Evolutionary conservation across 2,113 vertebrate species (phyloP).

Genomic region (Vombatus ursinus): DNA sequence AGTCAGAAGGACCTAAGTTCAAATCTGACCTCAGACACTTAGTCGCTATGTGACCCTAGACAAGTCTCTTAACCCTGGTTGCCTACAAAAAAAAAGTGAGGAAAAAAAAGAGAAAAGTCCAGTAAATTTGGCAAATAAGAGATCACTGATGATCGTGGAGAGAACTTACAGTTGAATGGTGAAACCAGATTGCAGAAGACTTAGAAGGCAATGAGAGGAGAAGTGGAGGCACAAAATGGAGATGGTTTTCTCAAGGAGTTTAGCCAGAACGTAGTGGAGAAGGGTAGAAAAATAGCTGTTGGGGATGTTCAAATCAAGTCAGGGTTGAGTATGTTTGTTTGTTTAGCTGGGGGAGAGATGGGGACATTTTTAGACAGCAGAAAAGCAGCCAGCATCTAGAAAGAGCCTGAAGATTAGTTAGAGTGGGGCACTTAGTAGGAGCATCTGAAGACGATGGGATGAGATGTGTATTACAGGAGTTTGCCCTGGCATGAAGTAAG

Average conservation of each 20-base stretch:
- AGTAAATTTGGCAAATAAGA: background rate
- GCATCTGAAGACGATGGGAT: background rate
- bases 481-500: background rate
- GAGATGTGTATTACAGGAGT: background rate
- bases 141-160: background rate
- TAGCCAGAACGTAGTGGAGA: background rate
- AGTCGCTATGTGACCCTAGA: too few species aligned
- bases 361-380: background rate
- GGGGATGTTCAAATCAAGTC: background rate
- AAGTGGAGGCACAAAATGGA: background rate
- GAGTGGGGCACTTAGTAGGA: background rate
- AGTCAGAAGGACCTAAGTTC: too few species aligned
- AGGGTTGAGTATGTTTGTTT: background rate
- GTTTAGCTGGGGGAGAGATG: background rate
- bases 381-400: background rate
- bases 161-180: background rate
- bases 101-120: background rate
- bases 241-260: background rate
- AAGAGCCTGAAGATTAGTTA: background rate
- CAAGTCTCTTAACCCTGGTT: too few species aligned
- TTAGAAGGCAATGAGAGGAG: background rate
- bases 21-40: too few species aligned
- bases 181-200: background rate
- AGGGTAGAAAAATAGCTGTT: background rate
- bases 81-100: too few species aligned